Percentiles rank a stretch among this genome's conserved stretches.
Evolutionary conservation across 1,140 invertebrate genomes (phyloP).

Genomic region (Phymorhynchus buccinoides): DNA sequence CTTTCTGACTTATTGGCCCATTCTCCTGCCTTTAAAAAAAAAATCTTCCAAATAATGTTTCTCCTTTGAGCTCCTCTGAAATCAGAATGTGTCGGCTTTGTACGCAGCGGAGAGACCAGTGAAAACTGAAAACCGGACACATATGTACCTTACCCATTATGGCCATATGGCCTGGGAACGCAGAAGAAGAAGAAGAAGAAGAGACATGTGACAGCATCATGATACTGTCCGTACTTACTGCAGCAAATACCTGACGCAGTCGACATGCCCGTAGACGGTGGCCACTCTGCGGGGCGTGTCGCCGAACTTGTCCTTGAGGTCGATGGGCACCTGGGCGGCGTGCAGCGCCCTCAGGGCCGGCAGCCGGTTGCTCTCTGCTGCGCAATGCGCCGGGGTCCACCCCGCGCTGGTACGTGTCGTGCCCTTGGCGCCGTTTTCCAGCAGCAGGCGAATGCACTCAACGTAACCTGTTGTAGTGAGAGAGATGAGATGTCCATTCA

Average conservation of each 20-base stretch:
- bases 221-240: constrained; percentile 59
- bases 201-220: too few relatives aligned
- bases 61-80: too few relatives aligned
- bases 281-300: constrained; percentile 64
- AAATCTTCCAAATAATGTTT: too few relatives aligned
- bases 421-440: constrained; percentile 66
- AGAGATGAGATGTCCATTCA: too few relatives aligned
- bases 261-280: constrained; percentile 63
- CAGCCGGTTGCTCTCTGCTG: constrained; percentile 67
- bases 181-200: too few relatives aligned
- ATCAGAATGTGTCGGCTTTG: too few relatives aligned
- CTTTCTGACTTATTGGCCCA: too few relatives aligned
- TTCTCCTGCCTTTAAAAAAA: too few relatives aligned
- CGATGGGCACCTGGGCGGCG: constrained; percentile 57
- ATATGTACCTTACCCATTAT: too few relatives aligned
- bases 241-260: constrained; percentile 62
- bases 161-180: too few relatives aligned
- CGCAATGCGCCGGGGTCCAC: constrained; percentile 71
- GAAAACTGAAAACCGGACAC: too few relatives aligned
- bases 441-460: constrained; percentile 65
- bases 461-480: constrained; percentile 70
- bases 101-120: too few relatives aligned
- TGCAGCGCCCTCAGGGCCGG: constrained; percentile 62
- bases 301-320: constrained; percentile 64
- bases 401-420: constrained; percentile 58